Conservation (phyloP, 2,888 invertebrate genomes). For the Machimus rusticus region DNA sequence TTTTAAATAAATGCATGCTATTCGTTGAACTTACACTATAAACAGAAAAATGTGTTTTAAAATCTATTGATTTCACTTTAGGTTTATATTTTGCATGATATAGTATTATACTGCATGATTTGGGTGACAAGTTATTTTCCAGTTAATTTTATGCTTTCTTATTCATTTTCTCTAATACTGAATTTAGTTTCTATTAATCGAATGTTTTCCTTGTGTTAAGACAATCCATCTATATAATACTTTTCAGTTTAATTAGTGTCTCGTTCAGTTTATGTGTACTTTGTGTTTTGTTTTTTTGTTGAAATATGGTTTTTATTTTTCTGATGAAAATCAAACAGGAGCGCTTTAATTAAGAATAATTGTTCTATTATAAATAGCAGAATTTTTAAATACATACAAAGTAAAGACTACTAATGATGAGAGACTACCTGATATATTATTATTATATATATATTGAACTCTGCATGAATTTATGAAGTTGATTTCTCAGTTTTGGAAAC, state of each 20-base stretch:
- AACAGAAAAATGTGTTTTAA: neutral
- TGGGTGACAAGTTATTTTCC: conserved; percentile 38
- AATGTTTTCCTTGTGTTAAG: conserved; percentile 1
- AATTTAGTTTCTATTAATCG: neutral
- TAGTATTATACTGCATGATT: conserved; percentile 35
- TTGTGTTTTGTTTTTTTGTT: conserved; percentile 28
- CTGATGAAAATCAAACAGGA: conserved; percentile 51
- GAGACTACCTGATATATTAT: conserved; percentile 17
- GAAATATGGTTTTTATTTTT: conserved; percentile 7
- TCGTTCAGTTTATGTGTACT: conserved; percentile 10
- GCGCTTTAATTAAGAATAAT: conserved; percentile 51
- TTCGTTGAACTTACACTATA: neutral
- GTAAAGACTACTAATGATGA: conserved; percentile 27
- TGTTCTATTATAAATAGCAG: conserved; percentile 40
- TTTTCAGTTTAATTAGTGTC: neutral
- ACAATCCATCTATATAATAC: neutral
- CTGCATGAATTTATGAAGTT: conserved; percentile 31
- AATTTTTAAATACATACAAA: conserved; percentile 32
- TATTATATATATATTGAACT: conserved; percentile 21
- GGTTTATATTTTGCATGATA: conserved; percentile 36
- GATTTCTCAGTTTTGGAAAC: conserved; percentile 33
- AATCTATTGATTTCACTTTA: neutral
- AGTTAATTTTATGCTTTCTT: conserved; percentile 23
- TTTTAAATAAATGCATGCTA: neutral
- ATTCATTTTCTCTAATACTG: conserved; percentile 17